Conservation (phyloP, 2,888 invertebrate species). For the Volucella bombylans region DNA sequence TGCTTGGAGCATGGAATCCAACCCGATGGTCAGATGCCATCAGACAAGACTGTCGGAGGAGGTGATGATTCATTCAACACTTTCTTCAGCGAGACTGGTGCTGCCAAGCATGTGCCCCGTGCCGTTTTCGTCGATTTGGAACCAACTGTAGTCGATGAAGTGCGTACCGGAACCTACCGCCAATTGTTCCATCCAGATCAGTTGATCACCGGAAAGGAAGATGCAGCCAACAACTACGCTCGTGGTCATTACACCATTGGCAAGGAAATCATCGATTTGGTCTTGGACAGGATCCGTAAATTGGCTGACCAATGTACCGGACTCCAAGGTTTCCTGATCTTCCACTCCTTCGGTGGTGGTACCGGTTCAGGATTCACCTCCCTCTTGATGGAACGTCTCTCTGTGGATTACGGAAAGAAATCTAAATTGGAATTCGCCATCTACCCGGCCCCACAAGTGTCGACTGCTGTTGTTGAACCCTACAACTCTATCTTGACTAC, state of each 20-base stretch:
- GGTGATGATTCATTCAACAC: constrained; percentile 98
- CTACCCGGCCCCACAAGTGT: no score
- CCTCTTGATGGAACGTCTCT: no score
- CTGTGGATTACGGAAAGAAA: no score
- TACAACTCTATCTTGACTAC: no score
- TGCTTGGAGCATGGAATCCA: constrained; percentile 95
- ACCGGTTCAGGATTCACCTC: no score
- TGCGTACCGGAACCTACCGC: constrained; percentile 95
- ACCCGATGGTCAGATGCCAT: constrained; percentile 96
- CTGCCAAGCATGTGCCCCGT: constrained; percentile 97
- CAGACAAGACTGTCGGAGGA: constrained; percentile 94
- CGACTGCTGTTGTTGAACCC: no score
- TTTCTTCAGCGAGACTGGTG: constrained; percentile 96
- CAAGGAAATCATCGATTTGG: constrained; percentile 95
- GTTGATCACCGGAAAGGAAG: constrained; percentile 97
- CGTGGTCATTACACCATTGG: constrained; percentile 99
- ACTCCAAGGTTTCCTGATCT: constrained; percentile 95
- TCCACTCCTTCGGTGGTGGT: constrained; percentile 97
- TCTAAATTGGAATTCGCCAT: no score
- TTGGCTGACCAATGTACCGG: constrained; percentile 96
- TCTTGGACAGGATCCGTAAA: constrained; percentile 93
- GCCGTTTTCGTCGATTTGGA: constrained; percentile 97
- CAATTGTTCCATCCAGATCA: constrained; percentile 99
- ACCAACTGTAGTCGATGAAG: constrained; percentile 97
- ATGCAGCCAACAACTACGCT: constrained; percentile 98